phyloP scores from a whole-genome alignment of 2,888 invertebrate species.

The Spodoptera picta region DNA sequence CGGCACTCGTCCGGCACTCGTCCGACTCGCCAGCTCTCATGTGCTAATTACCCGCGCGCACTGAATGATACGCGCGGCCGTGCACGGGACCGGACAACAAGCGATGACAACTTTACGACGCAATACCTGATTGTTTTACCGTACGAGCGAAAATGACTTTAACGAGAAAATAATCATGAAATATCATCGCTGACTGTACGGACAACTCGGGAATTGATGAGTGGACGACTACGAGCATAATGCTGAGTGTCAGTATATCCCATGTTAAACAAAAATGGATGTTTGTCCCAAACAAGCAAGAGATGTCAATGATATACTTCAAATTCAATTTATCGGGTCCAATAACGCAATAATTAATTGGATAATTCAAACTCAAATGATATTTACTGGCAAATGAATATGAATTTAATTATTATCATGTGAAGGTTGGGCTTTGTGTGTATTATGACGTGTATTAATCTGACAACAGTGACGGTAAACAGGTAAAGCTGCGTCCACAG shows the following conservation, averaged over 20 bases:
- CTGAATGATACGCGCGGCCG: slow-evolving; percentile 16
- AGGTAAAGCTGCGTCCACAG: background rate
- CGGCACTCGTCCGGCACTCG: slow-evolving; percentile 10
- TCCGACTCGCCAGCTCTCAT: slow-evolving; percentile 14
- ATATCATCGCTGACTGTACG: slow-evolving; percentile 2
- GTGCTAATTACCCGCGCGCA: slow-evolving; percentile 37
- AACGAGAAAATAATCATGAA: slow-evolving; percentile 1
- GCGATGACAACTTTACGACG: slow-evolving; percentile 28
- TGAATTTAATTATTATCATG: slow-evolving; percentile 11
- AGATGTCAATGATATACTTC: slow-evolving; percentile 4
- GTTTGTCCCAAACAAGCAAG: slow-evolving; percentile 2
- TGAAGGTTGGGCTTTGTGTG: slow-evolving; percentile 9
- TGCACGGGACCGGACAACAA: slow-evolving; percentile 1
- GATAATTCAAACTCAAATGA: slow-evolving; percentile 10
- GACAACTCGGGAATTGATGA: background rate
- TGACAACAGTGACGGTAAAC: slow-evolving; percentile 16
- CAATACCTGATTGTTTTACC: slow-evolving; percentile 20
- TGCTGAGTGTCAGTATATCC: background rate
- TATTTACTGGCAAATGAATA: slow-evolving; percentile 12
- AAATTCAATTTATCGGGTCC: slow-evolving; percentile 21
- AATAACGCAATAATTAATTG: slow-evolving; percentile 18
- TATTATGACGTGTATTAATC: slow-evolving; percentile 5
- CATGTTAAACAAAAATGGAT: slow-evolving; percentile 9
- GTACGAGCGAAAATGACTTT: slow-evolving; percentile 10
- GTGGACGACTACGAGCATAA: background rate